Base-by-base conservation (phyloP, 2,888 invertebrate genomes). In the Pristionchus entomophagus region DNA sequence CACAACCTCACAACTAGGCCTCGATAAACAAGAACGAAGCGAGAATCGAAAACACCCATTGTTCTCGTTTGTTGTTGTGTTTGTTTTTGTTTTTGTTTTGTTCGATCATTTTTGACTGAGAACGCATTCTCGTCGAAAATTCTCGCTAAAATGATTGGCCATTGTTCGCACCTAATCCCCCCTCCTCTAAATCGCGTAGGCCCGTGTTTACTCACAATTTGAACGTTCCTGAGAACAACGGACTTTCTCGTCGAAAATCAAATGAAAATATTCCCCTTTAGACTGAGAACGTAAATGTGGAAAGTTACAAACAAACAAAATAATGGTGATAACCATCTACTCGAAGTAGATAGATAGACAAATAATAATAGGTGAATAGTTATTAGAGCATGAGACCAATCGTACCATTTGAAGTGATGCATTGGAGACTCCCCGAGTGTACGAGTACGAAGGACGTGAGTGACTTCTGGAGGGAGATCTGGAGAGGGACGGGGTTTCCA, bases 371-470 rank as follows among this genome's bases (percentile, higher is more conserved):
- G 51, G 49, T 80, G 78, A 51, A 80, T 45, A 45, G 51, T 19
- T 51, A 80, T 51, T 80, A 80, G 51, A 80, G 78, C 78, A 22
- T 80, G 78, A 80, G 51, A 80, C 32, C 78, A 51, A 80, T 80
- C 78, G 78, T 80, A 80, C 78, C 78, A 22, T 80, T 80, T 32
- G 51, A 29, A 80, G 65, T 29, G 41, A 41, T 69, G 32, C 82
- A 38, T 53, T 59, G 62, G 38, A 59, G 17, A 26, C 32, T 65
- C 83, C 82, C 62, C n/a, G 51, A 22, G n/a, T n/a, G n/a, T 95
- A 95, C 85, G 94, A 45, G 45, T 10, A 45, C 45, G 45, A n/a
- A 89, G 89, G 41, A 77, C 89, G 89, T 65, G 89, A 89, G 56
- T 88, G 88, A 56, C 88, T 88, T 45, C 89, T 88, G 14, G 88